Conservation (phyloP, 2,797 vertebrate genomes). For the Neopelma chrysocephalum region DNA sequence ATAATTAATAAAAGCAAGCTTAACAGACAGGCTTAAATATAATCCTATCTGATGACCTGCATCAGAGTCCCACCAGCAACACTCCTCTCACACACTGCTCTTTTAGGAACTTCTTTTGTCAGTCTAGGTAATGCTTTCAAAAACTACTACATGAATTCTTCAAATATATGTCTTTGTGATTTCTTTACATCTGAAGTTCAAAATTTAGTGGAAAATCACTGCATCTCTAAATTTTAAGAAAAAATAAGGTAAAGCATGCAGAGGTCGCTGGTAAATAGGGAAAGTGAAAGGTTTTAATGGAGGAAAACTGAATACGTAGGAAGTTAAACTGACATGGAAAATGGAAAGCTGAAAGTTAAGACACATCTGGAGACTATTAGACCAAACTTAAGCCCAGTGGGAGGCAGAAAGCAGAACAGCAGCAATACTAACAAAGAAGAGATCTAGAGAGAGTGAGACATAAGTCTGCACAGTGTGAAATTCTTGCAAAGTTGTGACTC, state of each 20-base stretch:
- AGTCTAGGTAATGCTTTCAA: neutral
- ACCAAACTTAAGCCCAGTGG: conserved; percentile 21
- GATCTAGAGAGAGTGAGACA: conserved; percentile 1
- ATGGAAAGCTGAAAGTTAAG: conserved; percentile 30
- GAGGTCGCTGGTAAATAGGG: neutral
- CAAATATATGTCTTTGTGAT: neutral
- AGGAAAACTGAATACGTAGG: neutral
- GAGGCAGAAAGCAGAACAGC: conserved; percentile 47
- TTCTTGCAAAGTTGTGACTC: neutral
- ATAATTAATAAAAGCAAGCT: neutral
- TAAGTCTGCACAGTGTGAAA: neutral
- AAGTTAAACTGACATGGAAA: neutral
- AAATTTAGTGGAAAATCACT: neutral
- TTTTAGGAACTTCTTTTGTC: neutral
- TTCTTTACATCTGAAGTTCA: neutral
- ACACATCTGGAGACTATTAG: conserved; percentile 59
- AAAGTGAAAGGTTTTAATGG: neutral
- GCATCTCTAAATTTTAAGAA: neutral
- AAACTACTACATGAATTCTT: neutral
- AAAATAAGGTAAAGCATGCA: neutral
- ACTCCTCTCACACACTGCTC: neutral
- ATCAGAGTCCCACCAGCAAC: neutral
- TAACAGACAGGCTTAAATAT: neutral
- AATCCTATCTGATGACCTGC: neutral
- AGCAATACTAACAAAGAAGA: conserved; percentile 17